Evolutionary conservation across 2,888 invertebrate genomes (phyloP).

Genomic region (Thumatha senex): DNA sequence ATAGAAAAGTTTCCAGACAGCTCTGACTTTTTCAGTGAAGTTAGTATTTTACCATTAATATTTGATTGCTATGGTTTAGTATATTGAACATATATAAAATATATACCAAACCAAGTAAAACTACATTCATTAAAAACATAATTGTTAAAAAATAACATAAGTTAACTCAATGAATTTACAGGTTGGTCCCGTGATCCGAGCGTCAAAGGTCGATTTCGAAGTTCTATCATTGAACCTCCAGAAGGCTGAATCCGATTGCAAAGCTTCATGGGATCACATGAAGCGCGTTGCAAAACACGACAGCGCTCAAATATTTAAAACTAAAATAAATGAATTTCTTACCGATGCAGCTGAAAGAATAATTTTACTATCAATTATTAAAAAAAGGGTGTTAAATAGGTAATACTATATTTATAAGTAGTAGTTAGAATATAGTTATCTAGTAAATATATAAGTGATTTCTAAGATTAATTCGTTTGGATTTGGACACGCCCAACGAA

Average conservation of each 20-base stretch:
- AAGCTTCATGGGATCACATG: constrained; percentile 98
- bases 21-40: constrained; percentile 98
- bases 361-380: constrained; percentile 95
- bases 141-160: too few species aligned
- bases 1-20: constrained; percentile 98
- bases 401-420: constrained; percentile 40
- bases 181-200: constrained; percentile 95
- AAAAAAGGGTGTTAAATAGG: constrained; percentile 96
- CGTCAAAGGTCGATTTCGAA: constrained; percentile 97
- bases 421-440: too few species aligned
- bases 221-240: constrained; percentile 93
- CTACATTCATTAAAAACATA: too few species aligned
- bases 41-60: constrained; percentile 62
- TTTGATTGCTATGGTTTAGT: background rate
- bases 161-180: constrained; percentile 47
- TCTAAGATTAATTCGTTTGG: too few species aligned
- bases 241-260: constrained; percentile 97
- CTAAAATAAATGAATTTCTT: constrained; percentile 97
- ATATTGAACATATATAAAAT: too few species aligned
- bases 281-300: constrained; percentile 98
- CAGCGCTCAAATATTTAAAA: constrained; percentile 92
- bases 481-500: too few species aligned
- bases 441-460: too few species aligned
- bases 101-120: too few species aligned
- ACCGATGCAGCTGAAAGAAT: constrained; percentile 98